Percentiles rank a stretch among this genome's conserved stretches.
Evolutionary conservation across 2,888 invertebrate species (phyloP).

Genomic region (Gymnosoma rotundatum): DNA sequence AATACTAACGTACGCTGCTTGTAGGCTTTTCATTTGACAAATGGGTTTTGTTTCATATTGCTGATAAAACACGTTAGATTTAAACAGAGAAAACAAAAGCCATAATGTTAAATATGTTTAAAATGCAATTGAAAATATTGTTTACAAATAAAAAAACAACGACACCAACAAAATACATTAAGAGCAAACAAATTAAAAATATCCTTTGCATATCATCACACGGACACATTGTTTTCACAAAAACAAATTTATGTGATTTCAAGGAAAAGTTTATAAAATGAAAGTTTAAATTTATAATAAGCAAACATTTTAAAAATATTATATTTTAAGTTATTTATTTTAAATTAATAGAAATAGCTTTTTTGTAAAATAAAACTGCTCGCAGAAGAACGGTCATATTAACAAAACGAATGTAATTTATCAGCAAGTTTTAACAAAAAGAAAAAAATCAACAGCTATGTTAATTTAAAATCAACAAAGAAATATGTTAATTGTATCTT

Average conservation of each 20-base stretch:
- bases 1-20: conserved; percentile 74
- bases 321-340: too few relatives aligned
- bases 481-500: too few relatives aligned
- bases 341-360: too few relatives aligned
- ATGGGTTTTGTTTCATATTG: conserved; percentile 77
- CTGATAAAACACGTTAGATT: conserved; percentile 72
- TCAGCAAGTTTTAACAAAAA: too few relatives aligned
- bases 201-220: conserved; percentile 16
- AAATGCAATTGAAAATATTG: conserved; percentile 68
- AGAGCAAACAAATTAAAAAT: conserved; percentile 52
- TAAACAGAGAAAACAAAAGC: conserved; percentile 54
- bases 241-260: not conserved
- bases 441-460: too few relatives aligned
- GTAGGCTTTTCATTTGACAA: conserved; percentile 78
- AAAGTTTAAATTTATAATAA: too few relatives aligned
- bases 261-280: not conserved
- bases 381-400: too few relatives aligned
- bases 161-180: conserved; percentile 32
- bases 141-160: conserved; percentile 54
- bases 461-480: too few relatives aligned
- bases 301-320: too few relatives aligned
- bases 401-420: too few relatives aligned
- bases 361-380: too few relatives aligned
- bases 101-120: conserved; percentile 64
- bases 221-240: too few relatives aligned